These are phyloP conservation scores for Yponomeuta plumbellus DNA, from an alignment of 2,888 invertebrate species.

Conservation along the genomic window DNA sequence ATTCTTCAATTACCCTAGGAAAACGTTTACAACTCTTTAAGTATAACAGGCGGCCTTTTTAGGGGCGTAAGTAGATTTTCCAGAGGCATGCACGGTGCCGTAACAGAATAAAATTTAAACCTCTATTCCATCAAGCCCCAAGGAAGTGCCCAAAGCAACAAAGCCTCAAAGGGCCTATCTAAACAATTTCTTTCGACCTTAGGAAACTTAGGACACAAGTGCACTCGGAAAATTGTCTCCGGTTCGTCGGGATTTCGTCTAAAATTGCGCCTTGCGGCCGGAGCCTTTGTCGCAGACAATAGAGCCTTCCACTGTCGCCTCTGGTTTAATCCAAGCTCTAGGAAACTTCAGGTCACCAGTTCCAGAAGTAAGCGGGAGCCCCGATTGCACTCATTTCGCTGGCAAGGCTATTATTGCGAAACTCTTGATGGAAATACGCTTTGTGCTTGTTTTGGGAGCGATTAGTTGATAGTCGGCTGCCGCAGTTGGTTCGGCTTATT, in stretches of 20 bases:
- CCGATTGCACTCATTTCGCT: conserved; percentile 10
- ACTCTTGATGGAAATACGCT: conserved; percentile 8
- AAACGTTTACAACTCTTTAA: too few species aligned
- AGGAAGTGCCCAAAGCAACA: neutral
- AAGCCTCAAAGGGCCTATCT: neutral
- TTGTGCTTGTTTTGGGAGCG: conserved; percentile 6
- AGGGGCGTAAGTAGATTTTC: too few species aligned
- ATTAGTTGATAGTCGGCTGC: conserved; percentile 1
- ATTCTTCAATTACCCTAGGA: too few species aligned
- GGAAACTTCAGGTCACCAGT: neutral
- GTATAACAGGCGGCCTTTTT: too few species aligned
- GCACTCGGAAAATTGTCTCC: conserved; percentile 8
- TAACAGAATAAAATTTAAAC: neutral
- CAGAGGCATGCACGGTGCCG: too few species aligned
- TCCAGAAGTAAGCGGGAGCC: neutral
- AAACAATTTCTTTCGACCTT: neutral
- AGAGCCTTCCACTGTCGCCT: neutral
- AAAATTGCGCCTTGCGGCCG: conserved; percentile 15
- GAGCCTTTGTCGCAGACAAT: conserved; percentile 2
- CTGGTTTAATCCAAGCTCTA: neutral
- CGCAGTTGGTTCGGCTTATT: neutral
- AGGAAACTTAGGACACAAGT: neutral
- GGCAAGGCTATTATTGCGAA: conserved; percentile 4
- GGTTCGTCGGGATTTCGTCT: conserved; percentile 4
- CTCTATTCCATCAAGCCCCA: neutral